These are phyloP conservation scores for Elephas maximus DNA, from an alignment of 2,113 vertebrate species.

Conservation along the genomic window DNA sequence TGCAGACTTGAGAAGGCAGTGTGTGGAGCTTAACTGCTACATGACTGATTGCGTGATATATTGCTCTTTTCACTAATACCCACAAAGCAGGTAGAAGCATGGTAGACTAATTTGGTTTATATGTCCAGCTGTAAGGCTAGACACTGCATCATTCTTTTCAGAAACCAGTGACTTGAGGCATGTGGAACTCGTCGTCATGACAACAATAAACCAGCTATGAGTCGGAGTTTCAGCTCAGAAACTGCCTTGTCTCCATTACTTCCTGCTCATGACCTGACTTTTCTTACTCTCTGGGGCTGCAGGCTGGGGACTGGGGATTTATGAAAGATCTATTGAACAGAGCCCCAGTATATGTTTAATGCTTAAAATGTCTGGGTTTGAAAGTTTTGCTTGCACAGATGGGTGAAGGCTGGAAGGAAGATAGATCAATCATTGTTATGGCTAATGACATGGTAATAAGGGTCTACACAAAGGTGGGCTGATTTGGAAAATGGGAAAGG, in stretches of 20 bases:
- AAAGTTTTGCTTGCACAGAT: slow-evolving; percentile 79
- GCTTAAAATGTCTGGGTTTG: slow-evolving; percentile 77
- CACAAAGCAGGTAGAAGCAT: slow-evolving; percentile 91
- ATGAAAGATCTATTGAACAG: slow-evolving; percentile 91
- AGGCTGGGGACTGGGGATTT: slow-evolving; percentile 82
- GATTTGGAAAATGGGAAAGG: slow-evolving; percentile 74
- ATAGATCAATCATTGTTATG: slow-evolving; percentile 82
- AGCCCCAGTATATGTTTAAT: slow-evolving; percentile 74
- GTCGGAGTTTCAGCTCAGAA: slow-evolving; percentile 87
- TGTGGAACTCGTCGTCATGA: slow-evolving; percentile 90
- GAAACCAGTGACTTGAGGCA: slow-evolving; percentile 88
- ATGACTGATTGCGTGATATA: slow-evolving; percentile 88
- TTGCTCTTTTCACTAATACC: slow-evolving; percentile 90
- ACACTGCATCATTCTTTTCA: slow-evolving; percentile 93
- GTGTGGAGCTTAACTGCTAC: slow-evolving; percentile 80
- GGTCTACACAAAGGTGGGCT: slow-evolving; percentile 75
- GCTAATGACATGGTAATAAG: slow-evolving; percentile 79
- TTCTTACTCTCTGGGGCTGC: slow-evolving; percentile 83
- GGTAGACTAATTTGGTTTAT: slow-evolving; percentile 92
- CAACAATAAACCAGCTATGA: slow-evolving; percentile 88
- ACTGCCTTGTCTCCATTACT: slow-evolving; percentile 90
- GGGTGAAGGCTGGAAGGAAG: slow-evolving; percentile 70
- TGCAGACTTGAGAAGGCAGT: slow-evolving; percentile 80
- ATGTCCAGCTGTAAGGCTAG: slow-evolving; percentile 92
- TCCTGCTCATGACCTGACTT: slow-evolving; percentile 88